phyloP scores from a whole-genome alignment of 2,888 invertebrate genomes.

The Tenthredo distinguenda region DNA sequence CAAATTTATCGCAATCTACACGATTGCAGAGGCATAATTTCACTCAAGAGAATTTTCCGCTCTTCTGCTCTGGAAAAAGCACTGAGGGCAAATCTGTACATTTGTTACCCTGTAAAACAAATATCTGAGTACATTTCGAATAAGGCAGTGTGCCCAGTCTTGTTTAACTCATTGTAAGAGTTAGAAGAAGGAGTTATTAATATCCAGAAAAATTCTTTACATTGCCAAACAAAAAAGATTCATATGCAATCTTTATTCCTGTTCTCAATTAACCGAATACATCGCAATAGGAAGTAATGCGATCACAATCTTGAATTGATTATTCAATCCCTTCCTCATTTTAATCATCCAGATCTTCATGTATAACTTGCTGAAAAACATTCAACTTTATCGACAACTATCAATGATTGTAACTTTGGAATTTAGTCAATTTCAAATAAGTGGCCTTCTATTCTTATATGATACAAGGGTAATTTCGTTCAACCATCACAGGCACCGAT shows the following conservation, averaged over 20 bases:
- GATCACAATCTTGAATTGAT: background rate
- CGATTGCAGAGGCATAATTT: background rate
- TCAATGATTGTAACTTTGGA: slow-evolving; percentile 6
- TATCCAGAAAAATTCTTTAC: background rate
- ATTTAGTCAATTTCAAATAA: slow-evolving; percentile 30
- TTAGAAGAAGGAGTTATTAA: background rate
- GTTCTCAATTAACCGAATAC: background rate
- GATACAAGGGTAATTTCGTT: slow-evolving; percentile 45
- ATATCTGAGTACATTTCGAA: background rate
- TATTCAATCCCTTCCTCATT: slow-evolving; percentile 2
- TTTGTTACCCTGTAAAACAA: background rate
- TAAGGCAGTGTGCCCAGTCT: slow-evolving; percentile 14
- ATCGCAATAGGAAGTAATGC: slow-evolving; percentile 12
- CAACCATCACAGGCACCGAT: slow-evolving; percentile 50
- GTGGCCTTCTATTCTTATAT: slow-evolving; percentile 15
- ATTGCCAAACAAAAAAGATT: slow-evolving; percentile 2
- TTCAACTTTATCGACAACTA: slow-evolving; percentile 8
- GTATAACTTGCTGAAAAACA: background rate
- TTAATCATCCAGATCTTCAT: slow-evolving; percentile 15
- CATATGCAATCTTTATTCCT: background rate
- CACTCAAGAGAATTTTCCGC: background rate
- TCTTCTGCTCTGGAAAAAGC: background rate
- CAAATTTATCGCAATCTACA: background rate
- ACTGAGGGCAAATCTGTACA: slow-evolving; percentile 18
- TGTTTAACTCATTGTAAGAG: background rate